Base-by-base conservation (phyloP, 2,797 vertebrate species). In the Eulemur mongoz region DNA sequence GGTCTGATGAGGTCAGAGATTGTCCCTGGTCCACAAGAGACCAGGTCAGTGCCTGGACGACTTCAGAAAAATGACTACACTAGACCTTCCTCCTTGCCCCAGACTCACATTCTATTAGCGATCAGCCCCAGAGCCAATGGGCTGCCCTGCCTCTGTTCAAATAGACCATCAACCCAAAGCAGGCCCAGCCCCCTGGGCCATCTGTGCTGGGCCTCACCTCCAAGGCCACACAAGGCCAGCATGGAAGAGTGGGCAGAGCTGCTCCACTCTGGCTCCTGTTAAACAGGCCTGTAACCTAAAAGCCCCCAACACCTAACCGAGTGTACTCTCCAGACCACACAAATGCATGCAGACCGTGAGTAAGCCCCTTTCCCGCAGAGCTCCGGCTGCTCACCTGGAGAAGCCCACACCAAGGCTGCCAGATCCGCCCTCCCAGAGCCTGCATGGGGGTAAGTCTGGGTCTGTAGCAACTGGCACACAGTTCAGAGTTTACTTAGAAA, bases 311-410 rank as follows among this genome's bases (percentile, higher is more conserved):
- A 63, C 35, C 67, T 45, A 50, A 63, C 63, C 80, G 76, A 90
- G 76, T 52, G 52, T 43, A 75, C 87, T 93, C 79, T 94, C 70
- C 30, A 91, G 73, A 94, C 35, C n/a, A 92, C 72, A 91, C 90
- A 87, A 79, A 83, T 14, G 3, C 35, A 17, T 12, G 38, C 67
- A 87, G 70, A 35, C 59, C 52, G 40, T 48, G 48, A 79, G 85
- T 35, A 20, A 83, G 23, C 10, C 20, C 61, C 59, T 45, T 45
- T 18, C 45, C 27, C 2, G 25, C 18, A 54, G 27, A 95, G 52
- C 23, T 48, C 75, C 57, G 78, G 57, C 25, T 27, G 27, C 57
- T 91, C 48, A 35, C 61, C 45, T 14, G 25, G 54, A 72, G 59
- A 52, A 72, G 52, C 9, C 32, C 45, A 40, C 9, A 14, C 13